A percentile compares a stretch with the other conserved stretches of the same genome.
Conservation (phyloP, 2,113 vertebrate genomes). For the Acrocephalus kingi region DNA sequence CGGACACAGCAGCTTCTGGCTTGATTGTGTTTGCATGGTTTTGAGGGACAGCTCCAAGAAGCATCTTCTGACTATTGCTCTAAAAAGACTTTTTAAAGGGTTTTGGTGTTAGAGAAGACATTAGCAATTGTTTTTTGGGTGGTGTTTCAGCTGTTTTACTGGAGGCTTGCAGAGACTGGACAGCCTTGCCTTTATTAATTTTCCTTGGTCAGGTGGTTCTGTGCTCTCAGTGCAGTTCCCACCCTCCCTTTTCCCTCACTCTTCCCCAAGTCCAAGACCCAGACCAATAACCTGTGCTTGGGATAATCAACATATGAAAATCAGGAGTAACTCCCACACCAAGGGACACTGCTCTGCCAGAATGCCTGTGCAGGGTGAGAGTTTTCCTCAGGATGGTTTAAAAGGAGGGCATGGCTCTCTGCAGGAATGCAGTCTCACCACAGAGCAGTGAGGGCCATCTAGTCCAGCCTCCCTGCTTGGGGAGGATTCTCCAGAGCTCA, state of each 20-base stretch:
- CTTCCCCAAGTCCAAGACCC: not conserved
- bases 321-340: not conserved
- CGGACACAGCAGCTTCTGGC: not conserved
- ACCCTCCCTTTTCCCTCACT: not conserved
- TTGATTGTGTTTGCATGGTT: not conserved
- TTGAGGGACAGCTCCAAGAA: not conserved
- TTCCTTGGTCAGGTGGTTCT: not conserved
- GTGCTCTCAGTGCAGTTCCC: not conserved
- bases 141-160: fast-evolving
- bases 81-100: not conserved
- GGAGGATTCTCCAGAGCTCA: not conserved
- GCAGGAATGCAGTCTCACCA: not conserved
- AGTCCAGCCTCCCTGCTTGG: not conserved
- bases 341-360: not conserved
- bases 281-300: not conserved
- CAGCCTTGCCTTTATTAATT: not conserved
- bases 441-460: not conserved
- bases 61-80: not conserved
- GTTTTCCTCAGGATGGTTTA: not conserved
- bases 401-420: not conserved
- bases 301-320: fast-evolving
- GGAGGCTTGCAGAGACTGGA: not conserved
- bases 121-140: not conserved
- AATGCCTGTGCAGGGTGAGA: not conserved
- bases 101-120: not conserved